Conservation (phyloP, 2,113 vertebrate species). For the Empidonax alnorum region DNA sequence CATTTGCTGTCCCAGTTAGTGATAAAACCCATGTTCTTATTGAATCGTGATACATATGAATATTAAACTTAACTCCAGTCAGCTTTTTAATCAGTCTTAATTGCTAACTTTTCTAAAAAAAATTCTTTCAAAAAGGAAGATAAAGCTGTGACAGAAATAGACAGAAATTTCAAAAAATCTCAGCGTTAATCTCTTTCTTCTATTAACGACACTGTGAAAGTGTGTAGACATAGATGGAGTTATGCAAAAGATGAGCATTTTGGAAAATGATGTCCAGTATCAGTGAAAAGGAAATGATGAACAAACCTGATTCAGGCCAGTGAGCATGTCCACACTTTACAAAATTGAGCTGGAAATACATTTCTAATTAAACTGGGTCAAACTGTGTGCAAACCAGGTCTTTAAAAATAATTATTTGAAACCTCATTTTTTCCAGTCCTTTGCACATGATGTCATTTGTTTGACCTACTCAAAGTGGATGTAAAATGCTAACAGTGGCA, state of each 20-base stretch:
- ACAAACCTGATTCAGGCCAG: neutral
- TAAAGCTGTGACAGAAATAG: neutral
- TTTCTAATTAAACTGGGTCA: slow-evolving; percentile 38
- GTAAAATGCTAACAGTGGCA: neutral
- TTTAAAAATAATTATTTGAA: slow-evolving; percentile 26
- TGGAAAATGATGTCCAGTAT: neutral
- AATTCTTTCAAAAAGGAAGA: neutral
- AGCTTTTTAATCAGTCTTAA: neutral
- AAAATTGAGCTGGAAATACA: neutral
- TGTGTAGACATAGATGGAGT: neutral
- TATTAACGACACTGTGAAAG: neutral
- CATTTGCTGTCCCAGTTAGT: neutral
- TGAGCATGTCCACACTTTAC: neutral
- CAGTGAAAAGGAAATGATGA: neutral
- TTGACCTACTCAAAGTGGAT: neutral
- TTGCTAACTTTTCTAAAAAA: neutral
- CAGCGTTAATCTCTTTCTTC: neutral
- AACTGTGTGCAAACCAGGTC: neutral
- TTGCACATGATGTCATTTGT: neutral
- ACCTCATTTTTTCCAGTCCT: neutral
- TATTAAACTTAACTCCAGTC: neutral
- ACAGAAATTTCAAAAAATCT: neutral
- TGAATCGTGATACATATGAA: neutral
- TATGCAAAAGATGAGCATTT: neutral
- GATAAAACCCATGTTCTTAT: neutral